Evolutionary conservation across 1,140 invertebrate species (phyloP).

Genomic region (Panulirus ornatus): DNA sequence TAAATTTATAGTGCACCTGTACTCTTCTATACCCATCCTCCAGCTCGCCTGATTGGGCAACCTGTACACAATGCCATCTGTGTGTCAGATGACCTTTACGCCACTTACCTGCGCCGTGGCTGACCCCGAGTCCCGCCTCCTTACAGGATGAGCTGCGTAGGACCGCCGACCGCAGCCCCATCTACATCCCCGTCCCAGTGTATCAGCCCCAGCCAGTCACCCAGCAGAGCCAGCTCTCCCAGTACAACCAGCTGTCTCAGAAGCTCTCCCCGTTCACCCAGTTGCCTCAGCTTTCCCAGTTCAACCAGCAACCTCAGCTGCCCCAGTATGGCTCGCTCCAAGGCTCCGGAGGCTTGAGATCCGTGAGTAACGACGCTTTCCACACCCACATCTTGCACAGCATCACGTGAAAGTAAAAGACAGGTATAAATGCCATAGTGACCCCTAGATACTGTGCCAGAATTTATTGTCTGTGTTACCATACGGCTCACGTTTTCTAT

Average conservation of each 20-base stretch:
- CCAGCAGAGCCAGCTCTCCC: neutral
- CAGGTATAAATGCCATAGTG: neutral
- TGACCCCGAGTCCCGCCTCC: too few species aligned
- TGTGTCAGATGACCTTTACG: too few species aligned
- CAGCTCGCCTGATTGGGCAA: too few species aligned
- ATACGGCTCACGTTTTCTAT: neutral
- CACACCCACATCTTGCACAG: neutral
- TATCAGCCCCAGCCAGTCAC: neutral
- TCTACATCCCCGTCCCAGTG: neutral
- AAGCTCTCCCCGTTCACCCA: neutral
- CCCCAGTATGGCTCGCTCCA: neutral
- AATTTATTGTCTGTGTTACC: neutral
- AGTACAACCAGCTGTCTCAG: slow-evolving; percentile 1
- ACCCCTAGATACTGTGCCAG: neutral
- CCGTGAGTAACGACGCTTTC: neutral
- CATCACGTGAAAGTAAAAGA: neutral
- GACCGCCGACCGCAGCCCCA: neutral
- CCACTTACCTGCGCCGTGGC: too few species aligned
- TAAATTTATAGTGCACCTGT: too few species aligned
- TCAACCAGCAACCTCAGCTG: neutral
- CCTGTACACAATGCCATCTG: too few species aligned
- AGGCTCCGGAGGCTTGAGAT: neutral
- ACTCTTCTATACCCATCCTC: too few species aligned
- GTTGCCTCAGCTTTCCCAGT: neutral
- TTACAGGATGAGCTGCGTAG: neutral